Conservation (phyloP, 2,797 vertebrate genomes). For the Allobates femoralis region DNA sequence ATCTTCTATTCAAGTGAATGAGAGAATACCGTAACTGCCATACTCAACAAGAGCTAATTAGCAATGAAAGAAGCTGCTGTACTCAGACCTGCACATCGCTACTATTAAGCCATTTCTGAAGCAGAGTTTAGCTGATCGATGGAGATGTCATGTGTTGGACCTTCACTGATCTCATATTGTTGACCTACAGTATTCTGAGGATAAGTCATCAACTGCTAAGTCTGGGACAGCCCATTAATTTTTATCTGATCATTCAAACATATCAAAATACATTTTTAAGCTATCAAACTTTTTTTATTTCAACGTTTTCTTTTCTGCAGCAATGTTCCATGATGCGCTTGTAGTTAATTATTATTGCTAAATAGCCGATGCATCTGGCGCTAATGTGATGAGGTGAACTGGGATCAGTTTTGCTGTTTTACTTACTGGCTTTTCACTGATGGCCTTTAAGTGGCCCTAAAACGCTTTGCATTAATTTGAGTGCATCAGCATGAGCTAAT, state of each 20-base stretch:
- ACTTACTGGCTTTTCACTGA: slow-evolving; percentile 66
- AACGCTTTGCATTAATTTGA: slow-evolving; percentile 70
- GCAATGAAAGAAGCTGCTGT: too few species aligned
- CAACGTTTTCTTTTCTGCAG: background rate
- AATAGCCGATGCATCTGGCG: slow-evolving; percentile 48
- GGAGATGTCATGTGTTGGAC: too few species aligned
- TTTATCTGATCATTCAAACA: background rate
- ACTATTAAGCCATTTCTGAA: too few species aligned
- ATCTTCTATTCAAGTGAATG: too few species aligned
- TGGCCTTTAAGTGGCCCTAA: slow-evolving; percentile 67
- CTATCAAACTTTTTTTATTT: background rate
- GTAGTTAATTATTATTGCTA: slow-evolving; percentile 36
- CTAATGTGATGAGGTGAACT: slow-evolving; percentile 56
- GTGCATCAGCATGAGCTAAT: slow-evolving; percentile 64
- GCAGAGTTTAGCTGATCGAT: too few species aligned
- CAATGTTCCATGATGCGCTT: background rate
- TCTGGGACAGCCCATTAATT: background rate
- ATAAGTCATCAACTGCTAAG: too few species aligned
- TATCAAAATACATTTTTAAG: background rate
- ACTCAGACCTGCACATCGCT: too few species aligned
- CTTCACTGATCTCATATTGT: too few species aligned
- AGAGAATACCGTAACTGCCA: too few species aligned
- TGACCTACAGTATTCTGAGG: too few species aligned
- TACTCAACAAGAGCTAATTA: too few species aligned
- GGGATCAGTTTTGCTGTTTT: slow-evolving; percentile 36